phyloP scores from a whole-genome alignment of 2,888 invertebrate genomes.

The Cryptus viduatorius region DNA sequence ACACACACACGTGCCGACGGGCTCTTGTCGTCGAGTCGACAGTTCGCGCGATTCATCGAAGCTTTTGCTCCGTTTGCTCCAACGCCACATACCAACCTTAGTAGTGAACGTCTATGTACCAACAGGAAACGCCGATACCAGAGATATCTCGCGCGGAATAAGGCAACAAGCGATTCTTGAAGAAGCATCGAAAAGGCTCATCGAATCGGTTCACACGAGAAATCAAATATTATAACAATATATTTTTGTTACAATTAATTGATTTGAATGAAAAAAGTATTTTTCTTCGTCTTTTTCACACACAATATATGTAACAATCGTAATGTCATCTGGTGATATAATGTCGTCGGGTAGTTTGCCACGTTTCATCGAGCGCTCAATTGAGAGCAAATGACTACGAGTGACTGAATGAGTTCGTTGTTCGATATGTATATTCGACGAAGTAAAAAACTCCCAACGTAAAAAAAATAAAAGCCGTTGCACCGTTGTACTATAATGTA shows the following conservation, averaged over 20 bases:
- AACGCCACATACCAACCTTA: slow-evolving; percentile 17
- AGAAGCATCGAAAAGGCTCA: slow-evolving; percentile 7
- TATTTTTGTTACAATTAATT: background rate
- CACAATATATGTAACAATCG: slow-evolving; percentile 44
- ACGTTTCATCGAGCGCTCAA: slow-evolving; percentile 65
- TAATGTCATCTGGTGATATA: slow-evolving; percentile 67
- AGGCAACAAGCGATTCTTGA: background rate
- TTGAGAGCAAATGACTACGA: slow-evolving; percentile 61
- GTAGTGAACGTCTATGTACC: slow-evolving; percentile 35
- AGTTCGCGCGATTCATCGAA: slow-evolving; percentile 49
- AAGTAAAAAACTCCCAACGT: too few species aligned
- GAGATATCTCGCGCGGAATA: slow-evolving; percentile 21
- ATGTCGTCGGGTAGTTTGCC: slow-evolving; percentile 61
- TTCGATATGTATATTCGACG: background rate
- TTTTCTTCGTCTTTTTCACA: too few species aligned
- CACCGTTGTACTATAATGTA: too few species aligned
- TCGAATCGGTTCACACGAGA: slow-evolving; percentile 17
- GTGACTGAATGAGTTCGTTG: slow-evolving; percentile 6
- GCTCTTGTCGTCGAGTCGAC: slow-evolving; percentile 31
- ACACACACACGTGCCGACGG: slow-evolving; percentile 37
- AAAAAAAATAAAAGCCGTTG: too few species aligned
- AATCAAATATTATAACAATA: slow-evolving; percentile 14
- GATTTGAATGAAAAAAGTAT: background rate
- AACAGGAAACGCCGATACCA: slow-evolving; percentile 43
- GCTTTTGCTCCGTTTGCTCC: slow-evolving; percentile 57